Evolutionary conservation across 2,888 invertebrate species (phyloP), one percentile per base, ranked within the genome.

Genomic region (Phragmatobia fuliginosa): DNA sequence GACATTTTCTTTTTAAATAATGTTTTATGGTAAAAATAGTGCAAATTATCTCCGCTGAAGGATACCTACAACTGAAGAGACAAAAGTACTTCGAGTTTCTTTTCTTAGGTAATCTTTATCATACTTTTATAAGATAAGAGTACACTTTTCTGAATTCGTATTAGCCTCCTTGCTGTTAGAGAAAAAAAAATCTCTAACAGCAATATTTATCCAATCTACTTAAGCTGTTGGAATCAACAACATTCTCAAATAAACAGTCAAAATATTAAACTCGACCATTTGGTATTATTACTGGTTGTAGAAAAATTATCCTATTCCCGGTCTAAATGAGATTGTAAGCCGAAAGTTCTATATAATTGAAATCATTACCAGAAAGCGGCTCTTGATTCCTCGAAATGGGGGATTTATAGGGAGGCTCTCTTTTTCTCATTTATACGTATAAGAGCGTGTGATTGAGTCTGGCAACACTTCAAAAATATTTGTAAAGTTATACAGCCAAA

Each of bases 311-410:
- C 77, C 71, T 76, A 77, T 83, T 82, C 75, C 74, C 80, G 49
- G 72, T 69, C 66, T 67, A 71, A 82, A 80, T 75, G 72, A 74
- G 81, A 78, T 78, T 72, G 83, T 75, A 71, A 76, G 76, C 77
- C 71, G 78, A 80, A 81, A 78, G 61, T 75, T 78, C 71, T 72
- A 71, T 78, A 83, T 87, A 88, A 88, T 87, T 87, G 87, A 87
- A 88, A 87, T 80, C 81, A 83, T 83, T 87, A 83, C 83, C 60
- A 76, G 74, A 75, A 78, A 78, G 76, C 69, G 73, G 66, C 71
- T 79, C 81, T 85, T 83, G 84, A 85, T 85, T 83, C 83, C 76
- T 76, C 64, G 68, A 82, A 86, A 86, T 86, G 79, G 78, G 65
- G 79, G 79, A 85, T 84, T 87, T 86, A 82, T 80, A 77, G 79